phyloP scores from a whole-genome alignment of 2,797 vertebrate species.

The Cirrhinus mrigala region DNA sequence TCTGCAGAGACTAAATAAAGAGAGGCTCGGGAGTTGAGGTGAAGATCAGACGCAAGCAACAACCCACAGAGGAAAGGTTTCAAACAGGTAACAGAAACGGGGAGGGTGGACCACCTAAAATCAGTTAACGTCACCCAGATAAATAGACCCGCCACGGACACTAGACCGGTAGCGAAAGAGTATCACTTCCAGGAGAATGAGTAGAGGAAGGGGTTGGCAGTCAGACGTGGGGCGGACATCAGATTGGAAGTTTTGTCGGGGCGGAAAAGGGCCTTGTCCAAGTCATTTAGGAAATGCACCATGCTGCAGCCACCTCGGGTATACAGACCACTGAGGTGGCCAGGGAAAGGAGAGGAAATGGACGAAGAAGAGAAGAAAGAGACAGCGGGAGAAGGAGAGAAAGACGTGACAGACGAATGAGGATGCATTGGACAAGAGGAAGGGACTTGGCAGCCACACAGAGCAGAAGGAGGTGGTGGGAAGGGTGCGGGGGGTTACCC shows the following conservation, averaged over 20 bases:
- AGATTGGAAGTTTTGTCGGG: conserved; percentile 67
- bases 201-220: conserved; percentile 50
- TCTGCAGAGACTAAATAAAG: conserved; percentile 77
- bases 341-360: conserved; percentile 57
- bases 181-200: conserved; percentile 44
- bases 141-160: conserved; percentile 69
- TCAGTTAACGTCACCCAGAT: conserved; percentile 68
- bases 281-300: conserved; percentile 84
- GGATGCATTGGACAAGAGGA: conserved; percentile 50
- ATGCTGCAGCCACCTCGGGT: conserved; percentile 78
- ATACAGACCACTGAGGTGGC: conserved; percentile 48
- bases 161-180: conserved; percentile 63
- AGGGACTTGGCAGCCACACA: conserved; percentile 83
- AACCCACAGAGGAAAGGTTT: conserved; percentile 74
- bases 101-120: conserved; percentile 66
- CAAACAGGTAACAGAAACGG: conserved; percentile 50
- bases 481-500: conserved; percentile 73
- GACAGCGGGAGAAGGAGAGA: conserved; percentile 61
- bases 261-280: conserved; percentile 66
- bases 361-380: conserved; percentile 57
- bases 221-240: conserved; percentile 48
- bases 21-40: conserved; percentile 69
- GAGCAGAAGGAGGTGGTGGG: conserved; percentile 78
- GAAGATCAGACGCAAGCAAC: conserved; percentile 82
- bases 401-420: conserved; percentile 43